phyloP scores from a whole-genome alignment of 2,888 invertebrate genomes.

The Calameuta pallipes region DNA sequence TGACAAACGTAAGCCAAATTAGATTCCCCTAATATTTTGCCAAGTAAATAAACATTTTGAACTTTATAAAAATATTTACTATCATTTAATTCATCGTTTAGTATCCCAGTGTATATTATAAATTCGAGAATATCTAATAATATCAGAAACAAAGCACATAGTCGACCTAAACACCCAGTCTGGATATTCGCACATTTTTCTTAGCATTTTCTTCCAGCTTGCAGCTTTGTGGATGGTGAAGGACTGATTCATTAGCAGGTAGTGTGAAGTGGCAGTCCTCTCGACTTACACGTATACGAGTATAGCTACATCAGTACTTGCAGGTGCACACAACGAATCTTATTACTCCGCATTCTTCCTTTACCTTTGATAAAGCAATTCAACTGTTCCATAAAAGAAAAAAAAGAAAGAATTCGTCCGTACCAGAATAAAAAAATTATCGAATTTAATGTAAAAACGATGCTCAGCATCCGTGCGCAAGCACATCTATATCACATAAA shows the following conservation, averaged over 20 bases:
- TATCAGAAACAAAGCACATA: background rate
- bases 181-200: background rate
- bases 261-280: conserved; percentile 15
- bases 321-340: background rate
- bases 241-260: conserved; percentile 24
- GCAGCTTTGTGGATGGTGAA: conserved; percentile 10
- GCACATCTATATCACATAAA: background rate
- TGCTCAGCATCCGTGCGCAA: background rate
- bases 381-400: background rate
- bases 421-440: background rate
- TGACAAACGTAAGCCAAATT: background rate
- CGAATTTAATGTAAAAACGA: background rate
- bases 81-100: background rate
- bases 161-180: background rate
- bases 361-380: background rate
- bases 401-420: background rate
- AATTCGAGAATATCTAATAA: background rate
- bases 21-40: background rate
- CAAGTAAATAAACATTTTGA: background rate
- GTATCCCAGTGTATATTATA: background rate
- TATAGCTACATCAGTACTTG: background rate
- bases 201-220: conserved; percentile 1
- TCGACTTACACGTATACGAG: background rate
- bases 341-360: background rate
- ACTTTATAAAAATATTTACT: background rate